Evolutionary conservation across 2,888 invertebrate genomes (phyloP).

Genomic region (Geotrupes spiniger): DNA sequence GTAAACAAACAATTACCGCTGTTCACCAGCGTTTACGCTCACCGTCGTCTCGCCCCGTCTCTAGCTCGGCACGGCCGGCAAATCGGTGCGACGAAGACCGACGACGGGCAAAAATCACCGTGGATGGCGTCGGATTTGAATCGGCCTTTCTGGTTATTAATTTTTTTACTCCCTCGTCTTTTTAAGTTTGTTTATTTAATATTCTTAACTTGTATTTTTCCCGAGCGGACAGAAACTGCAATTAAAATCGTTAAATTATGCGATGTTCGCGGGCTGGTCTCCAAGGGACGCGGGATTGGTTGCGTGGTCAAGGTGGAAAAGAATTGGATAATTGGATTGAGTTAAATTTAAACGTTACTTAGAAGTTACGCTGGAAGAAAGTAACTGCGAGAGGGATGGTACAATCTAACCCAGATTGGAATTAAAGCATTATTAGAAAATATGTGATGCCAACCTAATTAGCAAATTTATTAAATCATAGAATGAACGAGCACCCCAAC

Average conservation of each 20-base stretch:
- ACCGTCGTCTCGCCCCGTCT: slow-evolving; percentile 1
- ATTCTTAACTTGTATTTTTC: slow-evolving; percentile 22
- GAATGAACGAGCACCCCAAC: too few species aligned
- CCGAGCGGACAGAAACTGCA: slow-evolving; percentile 9
- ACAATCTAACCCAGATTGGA: too few species aligned
- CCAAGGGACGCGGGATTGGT: too few species aligned
- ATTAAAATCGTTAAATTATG: slow-evolving; percentile 9
- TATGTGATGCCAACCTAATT: too few species aligned
- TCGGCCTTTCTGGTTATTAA: slow-evolving; percentile 20
- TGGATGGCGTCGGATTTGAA: slow-evolving; percentile 2
- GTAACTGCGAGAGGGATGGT: too few species aligned
- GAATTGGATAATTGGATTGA: too few species aligned
- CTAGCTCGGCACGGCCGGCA: not conserved
- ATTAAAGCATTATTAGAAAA: too few species aligned
- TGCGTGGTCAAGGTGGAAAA: too few species aligned
- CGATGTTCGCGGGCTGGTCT: too few species aligned
- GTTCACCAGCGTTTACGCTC: slow-evolving; percentile 10
- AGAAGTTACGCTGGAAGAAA: too few species aligned
- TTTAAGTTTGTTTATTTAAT: slow-evolving; percentile 25
- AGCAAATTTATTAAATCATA: too few species aligned
- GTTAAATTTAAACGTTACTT: too few species aligned
- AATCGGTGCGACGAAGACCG: slow-evolving; percentile 1
- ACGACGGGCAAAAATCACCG: not conserved
- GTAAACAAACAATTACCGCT: slow-evolving; percentile 43
- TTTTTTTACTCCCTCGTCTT: slow-evolving; percentile 15